phyloP scores from a whole-genome alignment of 2,113 vertebrate genomes.

The Ictalurus furcatus region DNA sequence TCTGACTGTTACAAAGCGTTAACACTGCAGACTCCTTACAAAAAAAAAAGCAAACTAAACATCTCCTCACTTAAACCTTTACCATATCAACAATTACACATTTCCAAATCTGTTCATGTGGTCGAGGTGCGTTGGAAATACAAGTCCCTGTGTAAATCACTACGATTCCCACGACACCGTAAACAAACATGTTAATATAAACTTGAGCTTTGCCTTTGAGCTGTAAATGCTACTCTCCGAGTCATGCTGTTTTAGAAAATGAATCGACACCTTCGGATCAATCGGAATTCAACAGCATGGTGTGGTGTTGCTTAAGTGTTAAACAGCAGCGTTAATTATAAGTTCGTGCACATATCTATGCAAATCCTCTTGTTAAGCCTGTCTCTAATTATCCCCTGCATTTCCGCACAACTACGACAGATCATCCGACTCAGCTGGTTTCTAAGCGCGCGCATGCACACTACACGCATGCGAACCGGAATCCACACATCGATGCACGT shows the following conservation, averaged over 20 bases:
- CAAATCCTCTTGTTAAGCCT: background rate
- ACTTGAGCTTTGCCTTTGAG: background rate
- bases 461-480: background rate
- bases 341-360: slow-evolving; percentile 46
- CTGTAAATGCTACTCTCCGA: background rate
- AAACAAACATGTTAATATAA: background rate
- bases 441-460: slow-evolving; percentile 16
- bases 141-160: background rate
- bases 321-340: slow-evolving; percentile 48
- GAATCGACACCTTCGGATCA: background rate
- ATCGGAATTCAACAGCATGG: background rate
- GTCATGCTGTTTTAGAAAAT: background rate
- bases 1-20: background rate
- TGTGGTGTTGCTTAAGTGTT: slow-evolving; percentile 35
- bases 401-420: slow-evolving; percentile 42
- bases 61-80: background rate
- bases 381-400: slow-evolving; percentile 8
- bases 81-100: background rate
- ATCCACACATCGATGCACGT: background rate
- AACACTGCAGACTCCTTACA: background rate
- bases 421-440: slow-evolving; percentile 57
- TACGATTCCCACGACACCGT: background rate
- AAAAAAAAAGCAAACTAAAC: background rate
- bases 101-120: background rate
- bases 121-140: background rate